Evolutionary conservation across 2,888 invertebrate species (phyloP).

Genomic region (Plutella xylostella): DNA sequence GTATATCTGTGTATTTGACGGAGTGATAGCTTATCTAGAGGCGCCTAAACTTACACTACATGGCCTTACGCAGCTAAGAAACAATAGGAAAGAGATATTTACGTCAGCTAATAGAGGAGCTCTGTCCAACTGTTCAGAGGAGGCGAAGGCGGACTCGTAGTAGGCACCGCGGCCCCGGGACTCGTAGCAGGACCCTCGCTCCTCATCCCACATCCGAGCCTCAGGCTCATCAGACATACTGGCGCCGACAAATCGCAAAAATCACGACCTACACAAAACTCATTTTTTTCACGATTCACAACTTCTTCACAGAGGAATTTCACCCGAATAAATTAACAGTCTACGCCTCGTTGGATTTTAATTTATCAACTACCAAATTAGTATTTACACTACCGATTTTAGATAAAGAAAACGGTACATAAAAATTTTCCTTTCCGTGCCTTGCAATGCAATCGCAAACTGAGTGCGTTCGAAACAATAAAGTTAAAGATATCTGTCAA

Average conservation of each 20-base stretch:
- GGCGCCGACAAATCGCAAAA: conserved; percentile 34
- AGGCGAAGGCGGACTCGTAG: conserved; percentile 56
- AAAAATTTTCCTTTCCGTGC: neutral
- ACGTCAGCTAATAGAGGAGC: conserved; percentile 60
- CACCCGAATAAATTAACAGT: neutral
- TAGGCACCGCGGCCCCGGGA: conserved; percentile 43
- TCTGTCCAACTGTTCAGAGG: conserved; percentile 55
- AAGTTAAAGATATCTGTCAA: neutral
- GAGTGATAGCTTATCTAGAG: too few relatives aligned
- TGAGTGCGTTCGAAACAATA: neutral
- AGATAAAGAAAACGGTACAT: neutral
- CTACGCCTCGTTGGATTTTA: neutral
- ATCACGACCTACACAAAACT: conserved; percentile 1
- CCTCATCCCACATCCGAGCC: conserved; percentile 64
- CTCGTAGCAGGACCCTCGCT: conserved; percentile 43
- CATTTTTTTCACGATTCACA: neutral
- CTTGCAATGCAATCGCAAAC: neutral
- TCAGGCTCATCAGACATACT: conserved; percentile 66
- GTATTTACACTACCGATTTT: neutral
- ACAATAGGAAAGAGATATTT: conserved; percentile 22
- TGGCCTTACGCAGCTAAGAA: too few relatives aligned
- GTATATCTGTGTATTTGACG: too few relatives aligned
- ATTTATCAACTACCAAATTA: neutral
- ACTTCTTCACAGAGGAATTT: neutral
- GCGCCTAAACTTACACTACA: too few relatives aligned